These are phyloP conservation scores for Antitype chi DNA, from an alignment of 2,888 invertebrate species.

Conservation along the genomic window DNA sequence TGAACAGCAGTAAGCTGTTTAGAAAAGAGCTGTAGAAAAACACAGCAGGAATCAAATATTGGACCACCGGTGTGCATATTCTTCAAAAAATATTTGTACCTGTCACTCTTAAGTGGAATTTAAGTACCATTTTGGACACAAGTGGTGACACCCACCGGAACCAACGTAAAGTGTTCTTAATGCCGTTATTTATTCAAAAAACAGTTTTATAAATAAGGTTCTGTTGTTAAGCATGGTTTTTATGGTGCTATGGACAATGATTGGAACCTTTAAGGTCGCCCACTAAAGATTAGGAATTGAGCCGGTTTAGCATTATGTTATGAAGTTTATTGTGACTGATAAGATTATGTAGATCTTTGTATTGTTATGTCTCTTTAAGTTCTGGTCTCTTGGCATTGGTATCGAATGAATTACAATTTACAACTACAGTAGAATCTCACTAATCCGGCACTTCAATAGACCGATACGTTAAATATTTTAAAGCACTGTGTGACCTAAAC, in stretches of 20 bases:
- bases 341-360: slow-evolving; percentile 33
- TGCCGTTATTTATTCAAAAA: slow-evolving; percentile 47
- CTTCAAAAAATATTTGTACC: slow-evolving; percentile 55
- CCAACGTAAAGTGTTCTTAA: slow-evolving; percentile 23
- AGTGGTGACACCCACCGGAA: slow-evolving; percentile 58
- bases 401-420: background rate
- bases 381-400: background rate
- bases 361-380: slow-evolving; percentile 22
- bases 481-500: too few species aligned
- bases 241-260: slow-evolving; percentile 28
- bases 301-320: slow-evolving; percentile 30
- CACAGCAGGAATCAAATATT: slow-evolving; percentile 22
- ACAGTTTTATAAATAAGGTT: slow-evolving; percentile 9
- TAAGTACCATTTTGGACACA: slow-evolving; percentile 41
- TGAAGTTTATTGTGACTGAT: slow-evolving; percentile 35
- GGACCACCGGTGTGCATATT: slow-evolving; percentile 49
- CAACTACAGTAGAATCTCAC: too few species aligned
- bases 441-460: too few species aligned
- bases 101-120: slow-evolving; percentile 46
- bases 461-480: too few species aligned
- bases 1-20: background rate
- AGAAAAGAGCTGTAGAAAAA: slow-evolving; percentile 11
- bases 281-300: slow-evolving; percentile 45
- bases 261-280: slow-evolving; percentile 49
- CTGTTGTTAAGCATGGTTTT: slow-evolving; percentile 33